These are phyloP conservation scores for Spisula solida DNA, from an alignment of 2,888 invertebrate genomes.

Conservation along the genomic window DNA sequence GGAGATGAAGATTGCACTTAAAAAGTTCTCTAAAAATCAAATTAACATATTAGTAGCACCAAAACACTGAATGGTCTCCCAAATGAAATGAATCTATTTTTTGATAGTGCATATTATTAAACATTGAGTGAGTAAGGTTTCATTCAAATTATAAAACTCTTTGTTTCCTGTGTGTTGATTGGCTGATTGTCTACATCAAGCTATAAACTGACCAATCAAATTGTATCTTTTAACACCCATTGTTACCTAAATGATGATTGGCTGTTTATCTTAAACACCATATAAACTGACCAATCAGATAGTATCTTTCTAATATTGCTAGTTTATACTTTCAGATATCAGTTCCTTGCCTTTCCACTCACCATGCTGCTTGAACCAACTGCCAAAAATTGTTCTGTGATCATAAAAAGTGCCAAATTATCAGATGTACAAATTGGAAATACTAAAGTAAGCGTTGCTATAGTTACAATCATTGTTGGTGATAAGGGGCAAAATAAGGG, in stretches of 20 bases:
- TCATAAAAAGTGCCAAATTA: slow-evolving; percentile 73
- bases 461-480: not conserved
- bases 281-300: too few species aligned
- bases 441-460: slow-evolving; percentile 72
- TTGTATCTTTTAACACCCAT: too few species aligned
- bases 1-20: not conserved
- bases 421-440: slow-evolving; percentile 77
- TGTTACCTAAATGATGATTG: too few species aligned
- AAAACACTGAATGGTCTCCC: not conserved
- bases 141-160: too few species aligned
- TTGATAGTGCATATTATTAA: not conserved
- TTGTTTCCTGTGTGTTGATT: too few species aligned
- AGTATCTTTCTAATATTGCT: not conserved
- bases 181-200: too few species aligned
- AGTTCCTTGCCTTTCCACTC: slow-evolving; percentile 68
- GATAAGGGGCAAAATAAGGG: too few species aligned
- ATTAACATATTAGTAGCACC: not conserved
- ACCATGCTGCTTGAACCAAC: slow-evolving; percentile 60
- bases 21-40: too few species aligned
- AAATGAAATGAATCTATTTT: not conserved
- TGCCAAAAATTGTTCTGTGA: slow-evolving; percentile 63
- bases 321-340: slow-evolving; percentile 69
- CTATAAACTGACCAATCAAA: too few species aligned
- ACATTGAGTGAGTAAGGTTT: too few species aligned
- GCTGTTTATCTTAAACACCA: too few species aligned